These are phyloP conservation scores for Anoplophora glabripennis DNA, from an alignment of 1,140 invertebrate genomes.

Conservation along the genomic window DNA sequence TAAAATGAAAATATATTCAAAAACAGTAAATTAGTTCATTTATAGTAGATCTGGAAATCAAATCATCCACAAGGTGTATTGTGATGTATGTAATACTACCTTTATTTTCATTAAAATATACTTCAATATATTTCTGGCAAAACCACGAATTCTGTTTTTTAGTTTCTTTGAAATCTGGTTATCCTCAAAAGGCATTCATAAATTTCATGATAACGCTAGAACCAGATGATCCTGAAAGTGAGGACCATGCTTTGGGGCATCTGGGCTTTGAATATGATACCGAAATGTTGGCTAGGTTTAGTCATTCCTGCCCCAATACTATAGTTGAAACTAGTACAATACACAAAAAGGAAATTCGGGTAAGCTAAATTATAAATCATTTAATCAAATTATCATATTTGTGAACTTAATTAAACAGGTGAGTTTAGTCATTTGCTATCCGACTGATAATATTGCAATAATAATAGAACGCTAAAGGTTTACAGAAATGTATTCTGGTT, in stretches of 20 bases:
- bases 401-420: conserved; percentile 1
- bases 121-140: no score
- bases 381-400: background rate
- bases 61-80: no score
- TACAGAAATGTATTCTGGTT: conserved; percentile 4
- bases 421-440: background rate
- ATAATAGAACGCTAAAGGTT: background rate
- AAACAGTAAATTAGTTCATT: no score
- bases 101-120: no score
- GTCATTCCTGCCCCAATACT: conserved; percentile 71
- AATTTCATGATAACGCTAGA: conserved; percentile 30
- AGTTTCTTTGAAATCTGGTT: conserved; percentile 6
- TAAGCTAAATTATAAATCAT: conserved; percentile 19
- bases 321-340: conserved; percentile 68
- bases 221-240: conserved; percentile 13
- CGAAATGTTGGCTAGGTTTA: conserved; percentile 59
- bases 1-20: no score
- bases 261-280: conserved; percentile 64
- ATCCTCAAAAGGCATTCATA: conserved; percentile 16
- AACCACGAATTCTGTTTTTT: background rate
- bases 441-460: background rate
- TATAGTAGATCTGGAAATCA: no score
- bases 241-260: conserved; percentile 46
- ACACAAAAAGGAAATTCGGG: conserved; percentile 63
- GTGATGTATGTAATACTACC: no score